Percentiles rank a stretch among this genome's conserved stretches.
Conservation (phyloP, 2,888 invertebrate species). For the Isoperla grammatica region DNA sequence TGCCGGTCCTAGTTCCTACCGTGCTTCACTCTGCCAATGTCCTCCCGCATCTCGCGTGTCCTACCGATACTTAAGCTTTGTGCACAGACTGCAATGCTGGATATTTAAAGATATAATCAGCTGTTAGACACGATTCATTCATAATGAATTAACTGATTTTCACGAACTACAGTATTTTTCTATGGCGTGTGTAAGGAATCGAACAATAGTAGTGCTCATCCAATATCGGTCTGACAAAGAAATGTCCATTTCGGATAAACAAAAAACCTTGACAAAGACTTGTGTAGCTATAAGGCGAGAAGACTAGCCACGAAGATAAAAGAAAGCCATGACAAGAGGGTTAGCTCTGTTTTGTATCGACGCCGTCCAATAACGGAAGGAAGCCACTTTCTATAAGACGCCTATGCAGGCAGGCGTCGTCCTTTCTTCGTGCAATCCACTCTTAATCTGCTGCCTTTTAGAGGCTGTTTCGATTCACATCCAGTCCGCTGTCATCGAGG, state of each 20-base stretch:
- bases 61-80: too few species aligned
- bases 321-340: not conserved
- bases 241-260: not conserved
- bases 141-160: too few species aligned
- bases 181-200: not conserved
- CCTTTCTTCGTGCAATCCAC: not conserved
- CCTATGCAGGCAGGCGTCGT: not conserved
- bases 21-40: too few species aligned
- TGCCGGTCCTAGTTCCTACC: too few species aligned
- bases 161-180: too few species aligned
- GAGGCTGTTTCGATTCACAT: too few species aligned
- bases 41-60: too few species aligned
- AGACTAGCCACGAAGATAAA: not conserved
- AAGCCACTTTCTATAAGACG: not conserved
- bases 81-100: too few species aligned
- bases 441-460: not conserved
- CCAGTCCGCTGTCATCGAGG: too few species aligned
- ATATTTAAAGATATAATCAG: too few species aligned
- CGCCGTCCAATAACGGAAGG: not conserved
- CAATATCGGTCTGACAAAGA: conserved; percentile 8
- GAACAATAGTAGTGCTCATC: not conserved
- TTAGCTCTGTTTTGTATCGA: not conserved
- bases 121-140: too few species aligned
- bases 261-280: not conserved
- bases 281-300: not conserved